phyloP scores from a whole-genome alignment of 1,140 invertebrate genomes.

The Pinna nobilis region DNA sequence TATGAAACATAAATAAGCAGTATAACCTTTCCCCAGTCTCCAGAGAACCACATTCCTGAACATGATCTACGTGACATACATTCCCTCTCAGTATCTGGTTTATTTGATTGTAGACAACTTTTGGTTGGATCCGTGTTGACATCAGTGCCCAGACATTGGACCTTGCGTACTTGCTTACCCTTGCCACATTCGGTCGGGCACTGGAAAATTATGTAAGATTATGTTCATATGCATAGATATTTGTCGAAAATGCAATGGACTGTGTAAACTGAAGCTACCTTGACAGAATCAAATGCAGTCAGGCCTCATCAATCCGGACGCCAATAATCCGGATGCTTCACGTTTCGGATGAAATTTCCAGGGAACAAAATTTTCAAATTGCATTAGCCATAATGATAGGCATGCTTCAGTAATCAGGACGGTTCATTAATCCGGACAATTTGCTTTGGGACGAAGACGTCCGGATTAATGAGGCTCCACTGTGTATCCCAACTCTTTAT shows the following conservation, averaged over 20 bases:
- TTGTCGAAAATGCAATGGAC: background rate
- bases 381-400: no score
- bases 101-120: slow-evolving; percentile 10
- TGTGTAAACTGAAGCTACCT: background rate
- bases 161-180: slow-evolving; percentile 29
- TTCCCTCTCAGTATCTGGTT: slow-evolving; percentile 6
- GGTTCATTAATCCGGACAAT: no score
- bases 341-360: no score
- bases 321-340: no score
- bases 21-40: slow-evolving; percentile 29
- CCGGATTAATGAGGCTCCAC: no score
- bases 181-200: slow-evolving; percentile 29
- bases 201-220: background rate
- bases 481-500: no score
- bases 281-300: background rate
- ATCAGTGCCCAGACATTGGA: slow-evolving; percentile 23
- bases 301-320: background rate
- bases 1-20: background rate
- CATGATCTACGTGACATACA: slow-evolving; percentile 12
- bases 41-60: slow-evolving; percentile 28
- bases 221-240: background rate
- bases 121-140: slow-evolving; percentile 9
- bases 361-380: no score
- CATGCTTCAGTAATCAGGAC: no score
- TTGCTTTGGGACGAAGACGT: no score